Percentiles rank a stretch among this genome's conserved stretches.
These are phyloP conservation scores for Bellardia bayeri DNA, from an alignment of 2,888 invertebrate species.

Conservation along the genomic window DNA sequence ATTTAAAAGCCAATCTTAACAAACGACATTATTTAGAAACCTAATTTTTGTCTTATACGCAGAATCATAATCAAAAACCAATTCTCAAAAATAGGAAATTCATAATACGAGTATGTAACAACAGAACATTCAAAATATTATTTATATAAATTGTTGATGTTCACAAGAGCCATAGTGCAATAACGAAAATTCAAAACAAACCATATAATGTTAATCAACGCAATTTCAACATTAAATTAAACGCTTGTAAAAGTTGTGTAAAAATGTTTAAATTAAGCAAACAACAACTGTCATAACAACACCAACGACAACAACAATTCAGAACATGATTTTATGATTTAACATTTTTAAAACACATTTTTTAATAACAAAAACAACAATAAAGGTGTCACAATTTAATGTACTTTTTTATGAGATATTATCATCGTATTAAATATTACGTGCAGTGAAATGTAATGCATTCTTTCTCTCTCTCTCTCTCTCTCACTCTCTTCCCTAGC, in stretches of 20 bases:
- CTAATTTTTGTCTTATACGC: too few species aligned
- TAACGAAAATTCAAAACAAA: too few species aligned
- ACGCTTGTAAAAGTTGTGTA: neutral
- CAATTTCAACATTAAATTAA: neutral
- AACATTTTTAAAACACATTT: neutral
- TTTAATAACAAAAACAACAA: neutral
- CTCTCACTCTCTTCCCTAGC: neutral
- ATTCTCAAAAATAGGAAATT: too few species aligned
- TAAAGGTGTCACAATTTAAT: slow-evolving; percentile 6
- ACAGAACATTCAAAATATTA: too few species aligned
- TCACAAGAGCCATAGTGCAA: too few species aligned
- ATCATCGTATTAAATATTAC: slow-evolving; percentile 8
- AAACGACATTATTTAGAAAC: too few species aligned
- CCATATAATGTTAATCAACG: too few species aligned
- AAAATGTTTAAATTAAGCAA: too few species aligned
- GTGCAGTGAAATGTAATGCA: neutral
- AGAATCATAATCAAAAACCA: too few species aligned
- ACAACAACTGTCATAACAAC: neutral
- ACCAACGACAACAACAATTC: neutral
- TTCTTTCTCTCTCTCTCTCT: neutral
- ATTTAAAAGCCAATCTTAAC: too few species aligned
- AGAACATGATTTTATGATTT: neutral
- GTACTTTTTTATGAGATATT: neutral
- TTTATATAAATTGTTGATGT: too few species aligned
- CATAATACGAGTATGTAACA: too few species aligned